Conservation (phyloP, 2,113 vertebrate species). For the Symphodus melops region DNA sequence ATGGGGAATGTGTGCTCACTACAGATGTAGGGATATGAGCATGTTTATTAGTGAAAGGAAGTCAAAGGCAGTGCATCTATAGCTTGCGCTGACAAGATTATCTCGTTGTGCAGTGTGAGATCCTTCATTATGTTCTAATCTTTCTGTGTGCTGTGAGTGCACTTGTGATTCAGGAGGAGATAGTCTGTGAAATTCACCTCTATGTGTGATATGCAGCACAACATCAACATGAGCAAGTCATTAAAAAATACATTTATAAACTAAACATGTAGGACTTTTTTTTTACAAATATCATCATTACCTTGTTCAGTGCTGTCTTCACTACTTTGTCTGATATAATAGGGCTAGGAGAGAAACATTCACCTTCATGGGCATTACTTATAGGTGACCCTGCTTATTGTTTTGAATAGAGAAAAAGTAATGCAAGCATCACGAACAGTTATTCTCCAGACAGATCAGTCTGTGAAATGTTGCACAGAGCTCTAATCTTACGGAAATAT, state of each 20-base stretch:
- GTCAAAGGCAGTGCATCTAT: background rate
- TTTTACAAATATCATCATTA: too few relatives aligned
- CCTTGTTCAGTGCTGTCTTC: too few relatives aligned
- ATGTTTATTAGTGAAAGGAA: background rate
- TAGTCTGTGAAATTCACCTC: background rate
- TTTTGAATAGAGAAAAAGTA: background rate
- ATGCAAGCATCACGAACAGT: background rate
- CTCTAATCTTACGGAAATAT: too few relatives aligned
- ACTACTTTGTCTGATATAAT: too few relatives aligned
- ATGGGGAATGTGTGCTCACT: background rate
- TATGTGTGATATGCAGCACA: background rate
- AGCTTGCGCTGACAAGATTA: constrained; percentile 3
- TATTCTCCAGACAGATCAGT: background rate
- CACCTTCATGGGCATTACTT: too few relatives aligned
- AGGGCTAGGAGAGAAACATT: background rate
- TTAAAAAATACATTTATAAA: background rate
- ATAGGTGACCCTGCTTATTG: background rate
- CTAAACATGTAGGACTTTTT: too few relatives aligned
- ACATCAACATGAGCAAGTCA: background rate
- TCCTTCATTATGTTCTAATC: constrained; percentile 11
- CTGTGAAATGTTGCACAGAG: background rate
- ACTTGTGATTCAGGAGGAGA: background rate
- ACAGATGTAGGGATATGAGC: background rate
- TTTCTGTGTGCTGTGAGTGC: background rate
- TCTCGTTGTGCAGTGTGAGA: constrained; percentile 2